These are phyloP conservation scores for Acanthopleura granulata DNA, from an alignment of 2,888 invertebrate genomes.

Conservation along the genomic window DNA sequence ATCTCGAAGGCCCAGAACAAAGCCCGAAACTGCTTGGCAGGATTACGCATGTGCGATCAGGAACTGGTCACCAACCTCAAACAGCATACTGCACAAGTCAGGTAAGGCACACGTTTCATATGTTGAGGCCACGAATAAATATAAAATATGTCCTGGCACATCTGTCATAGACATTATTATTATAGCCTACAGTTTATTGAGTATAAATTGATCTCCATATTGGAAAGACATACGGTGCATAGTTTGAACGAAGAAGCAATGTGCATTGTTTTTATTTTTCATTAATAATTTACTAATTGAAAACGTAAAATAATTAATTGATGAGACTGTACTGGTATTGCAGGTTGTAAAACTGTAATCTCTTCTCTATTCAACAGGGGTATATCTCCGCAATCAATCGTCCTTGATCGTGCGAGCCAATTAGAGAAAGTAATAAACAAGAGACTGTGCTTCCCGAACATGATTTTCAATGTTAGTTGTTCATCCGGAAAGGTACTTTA, in stretches of 20 bases:
- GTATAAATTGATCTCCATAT: background rate
- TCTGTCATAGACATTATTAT: background rate
- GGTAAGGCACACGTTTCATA: background rate
- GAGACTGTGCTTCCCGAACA: conserved; percentile 8
- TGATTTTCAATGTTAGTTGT: conserved; percentile 12
- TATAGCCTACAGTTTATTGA: background rate
- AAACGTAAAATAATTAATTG: background rate
- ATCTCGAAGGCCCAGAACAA: background rate
- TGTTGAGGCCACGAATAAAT: background rate
- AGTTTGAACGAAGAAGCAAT: background rate
- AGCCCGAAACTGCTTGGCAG: background rate
- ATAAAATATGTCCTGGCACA: background rate
- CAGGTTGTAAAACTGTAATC: too few species aligned
- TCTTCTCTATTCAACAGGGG: background rate
- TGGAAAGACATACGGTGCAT: background rate
- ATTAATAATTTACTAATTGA: too few species aligned
- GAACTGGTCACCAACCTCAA: background rate
- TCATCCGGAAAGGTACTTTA: conserved; percentile 14
- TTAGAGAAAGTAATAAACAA: conserved; percentile 17
- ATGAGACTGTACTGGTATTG: too few species aligned
- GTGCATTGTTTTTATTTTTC: background rate
- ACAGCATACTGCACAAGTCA: conserved; percentile 2
- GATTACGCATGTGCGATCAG: background rate
- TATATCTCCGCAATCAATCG: background rate
- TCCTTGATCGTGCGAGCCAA: background rate